These are phyloP conservation scores for Euura lappo DNA, from an alignment of 1,140 invertebrate genomes.

Conservation along the genomic window DNA sequence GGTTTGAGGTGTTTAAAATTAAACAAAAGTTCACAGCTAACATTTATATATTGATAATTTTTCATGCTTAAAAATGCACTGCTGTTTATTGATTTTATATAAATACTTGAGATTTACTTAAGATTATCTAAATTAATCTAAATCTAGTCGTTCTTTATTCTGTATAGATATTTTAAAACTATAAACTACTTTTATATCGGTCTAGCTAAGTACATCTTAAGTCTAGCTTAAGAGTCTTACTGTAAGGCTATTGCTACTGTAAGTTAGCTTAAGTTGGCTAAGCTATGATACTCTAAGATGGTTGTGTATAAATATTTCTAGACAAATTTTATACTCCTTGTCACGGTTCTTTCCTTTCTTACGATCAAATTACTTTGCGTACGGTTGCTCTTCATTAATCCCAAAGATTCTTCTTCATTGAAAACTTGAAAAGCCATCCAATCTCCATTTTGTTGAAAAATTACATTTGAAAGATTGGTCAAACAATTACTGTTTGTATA, in stretches of 20 bases:
- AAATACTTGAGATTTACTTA: slow-evolving; percentile 6
- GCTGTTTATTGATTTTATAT: neutral
- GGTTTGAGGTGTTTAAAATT: too few relatives aligned
- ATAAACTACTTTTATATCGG: slow-evolving; percentile 23
- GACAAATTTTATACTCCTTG: neutral
- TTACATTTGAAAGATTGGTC: too few relatives aligned
- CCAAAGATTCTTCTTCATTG: too few relatives aligned
- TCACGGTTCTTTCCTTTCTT: too few relatives aligned
- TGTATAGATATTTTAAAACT: slow-evolving; percentile 32
- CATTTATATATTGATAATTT: slow-evolving; percentile 14
- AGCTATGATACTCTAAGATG: slow-evolving; percentile 27
- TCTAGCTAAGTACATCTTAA: slow-evolving; percentile 42
- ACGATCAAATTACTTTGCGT: neutral
- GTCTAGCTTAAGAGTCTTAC: slow-evolving; percentile 45
- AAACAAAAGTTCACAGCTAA: neutral
- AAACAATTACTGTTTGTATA: too few relatives aligned
- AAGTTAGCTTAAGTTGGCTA: slow-evolving; percentile 48
- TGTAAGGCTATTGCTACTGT: slow-evolving; percentile 41
- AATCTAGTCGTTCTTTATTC: slow-evolving; percentile 27
- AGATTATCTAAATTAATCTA: slow-evolving; percentile 14
- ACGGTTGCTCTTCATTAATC: neutral
- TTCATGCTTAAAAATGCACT: slow-evolving; percentile 4
- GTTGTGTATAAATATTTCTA: slow-evolving; percentile 18
- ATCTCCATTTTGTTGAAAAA: too few relatives aligned
- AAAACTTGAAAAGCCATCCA: too few relatives aligned